Percentiles rank a stretch among this genome's conserved stretches.
phyloP scores from a whole-genome alignment of 2,888 invertebrate species.

The Hemicrepidius hirtus region DNA sequence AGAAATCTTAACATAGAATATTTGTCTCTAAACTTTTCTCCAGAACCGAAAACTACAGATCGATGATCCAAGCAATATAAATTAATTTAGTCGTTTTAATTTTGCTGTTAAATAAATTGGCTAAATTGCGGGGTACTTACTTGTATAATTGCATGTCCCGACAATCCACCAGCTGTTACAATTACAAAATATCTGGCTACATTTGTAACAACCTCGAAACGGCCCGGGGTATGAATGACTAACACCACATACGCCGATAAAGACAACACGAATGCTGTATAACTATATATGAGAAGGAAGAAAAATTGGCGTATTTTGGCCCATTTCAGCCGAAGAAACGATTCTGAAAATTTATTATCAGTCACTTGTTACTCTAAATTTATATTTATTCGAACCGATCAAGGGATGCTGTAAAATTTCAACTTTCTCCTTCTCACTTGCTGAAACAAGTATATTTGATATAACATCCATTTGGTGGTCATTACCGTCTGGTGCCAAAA shows the following conservation, averaged over 20 bases:
- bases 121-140: slow-evolving; percentile 56
- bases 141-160: slow-evolving; percentile 66
- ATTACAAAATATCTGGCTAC: slow-evolving; percentile 64
- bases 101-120: slow-evolving; percentile 18
- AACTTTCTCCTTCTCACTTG: slow-evolving; percentile 68
- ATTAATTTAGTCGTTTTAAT: slow-evolving; percentile 30
- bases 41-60: no score
- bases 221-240: slow-evolving; percentile 58
- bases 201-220: slow-evolving; percentile 50
- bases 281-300: slow-evolving; percentile 69
- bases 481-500: slow-evolving; percentile 67
- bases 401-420: slow-evolving; percentile 72
- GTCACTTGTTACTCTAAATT: slow-evolving; percentile 17
- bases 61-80: no score
- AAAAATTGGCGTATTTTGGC: slow-evolving; percentile 72
- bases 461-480: slow-evolving; percentile 72
- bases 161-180: slow-evolving; percentile 61
- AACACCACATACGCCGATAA: slow-evolving; percentile 68
- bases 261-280: slow-evolving; percentile 69
- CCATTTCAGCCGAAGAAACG: slow-evolving; percentile 74
- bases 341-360: slow-evolving; percentile 62
- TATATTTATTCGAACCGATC: slow-evolving; percentile 63
- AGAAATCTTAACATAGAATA: no score
- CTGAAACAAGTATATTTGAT: slow-evolving; percentile 68
- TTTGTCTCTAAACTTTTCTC: no score